phyloP scores from a whole-genome alignment of 2,797 vertebrate genomes.

The Catharus ustulatus region DNA sequence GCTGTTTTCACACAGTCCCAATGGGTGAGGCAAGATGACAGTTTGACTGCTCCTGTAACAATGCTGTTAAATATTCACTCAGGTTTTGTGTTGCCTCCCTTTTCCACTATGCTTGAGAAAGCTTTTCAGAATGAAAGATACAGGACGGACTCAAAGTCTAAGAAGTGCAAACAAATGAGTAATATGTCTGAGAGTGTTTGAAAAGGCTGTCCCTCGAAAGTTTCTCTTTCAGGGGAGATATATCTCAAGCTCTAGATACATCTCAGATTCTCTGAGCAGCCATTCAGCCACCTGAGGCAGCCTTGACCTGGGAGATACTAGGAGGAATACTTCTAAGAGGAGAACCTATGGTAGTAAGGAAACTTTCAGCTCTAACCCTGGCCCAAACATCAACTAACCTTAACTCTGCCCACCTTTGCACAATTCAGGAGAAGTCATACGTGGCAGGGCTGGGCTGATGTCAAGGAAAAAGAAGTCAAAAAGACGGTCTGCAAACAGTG shows the following conservation, averaged over 20 bases:
- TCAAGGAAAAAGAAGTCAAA: neutral
- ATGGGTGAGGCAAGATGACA: neutral
- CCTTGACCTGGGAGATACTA: neutral
- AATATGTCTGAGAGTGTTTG: neutral
- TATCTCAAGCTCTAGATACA: neutral
- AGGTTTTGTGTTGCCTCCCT: neutral
- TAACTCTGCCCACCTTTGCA: neutral
- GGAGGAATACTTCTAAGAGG: neutral
- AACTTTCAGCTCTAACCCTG: neutral
- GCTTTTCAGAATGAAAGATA: neutral
- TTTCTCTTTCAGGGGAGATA: neutral
- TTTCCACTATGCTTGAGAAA: neutral
- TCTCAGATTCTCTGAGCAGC: neutral
- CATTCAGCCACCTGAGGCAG: neutral
- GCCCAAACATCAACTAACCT: neutral
- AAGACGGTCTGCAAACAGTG: neutral
- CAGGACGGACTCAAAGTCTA: neutral
- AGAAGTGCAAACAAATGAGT: neutral
- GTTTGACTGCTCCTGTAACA: neutral
- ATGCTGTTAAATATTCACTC: fast-evolving
- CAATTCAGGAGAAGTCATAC: neutral
- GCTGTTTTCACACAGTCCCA: neutral
- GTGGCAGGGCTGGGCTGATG: neutral
- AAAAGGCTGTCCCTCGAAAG: neutral
- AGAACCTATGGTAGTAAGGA: neutral